Conservation (phyloP, 37 sponge, comb jelly and placozoan genomes). For the Chondrosia reniformis region DNA sequence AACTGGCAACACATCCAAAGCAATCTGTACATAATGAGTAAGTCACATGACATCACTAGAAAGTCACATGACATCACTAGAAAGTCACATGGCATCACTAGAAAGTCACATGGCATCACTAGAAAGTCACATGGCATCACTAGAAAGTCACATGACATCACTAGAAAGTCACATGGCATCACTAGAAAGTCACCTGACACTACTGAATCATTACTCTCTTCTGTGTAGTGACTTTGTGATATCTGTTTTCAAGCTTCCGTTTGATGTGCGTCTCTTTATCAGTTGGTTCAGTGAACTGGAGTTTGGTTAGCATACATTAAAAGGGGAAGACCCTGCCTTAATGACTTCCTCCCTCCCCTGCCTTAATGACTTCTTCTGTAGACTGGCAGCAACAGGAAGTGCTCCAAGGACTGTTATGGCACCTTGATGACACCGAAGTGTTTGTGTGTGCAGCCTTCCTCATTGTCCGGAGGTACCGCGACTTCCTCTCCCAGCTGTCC, state of each 20-base stretch:
- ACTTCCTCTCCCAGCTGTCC: not conserved
- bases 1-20: not conserved
- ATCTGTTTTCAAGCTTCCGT: not conserved
- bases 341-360: not conserved
- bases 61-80: too few species aligned
- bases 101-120: too few species aligned
- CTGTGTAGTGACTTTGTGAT: too few species aligned
- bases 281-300: conserved; percentile 54
- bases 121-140: too few species aligned
- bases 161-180: too few species aligned
- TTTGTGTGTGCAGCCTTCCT: not conserved
- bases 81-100: too few species aligned
- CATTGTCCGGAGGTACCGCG: not conserved
- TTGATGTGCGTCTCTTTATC: conserved; percentile 32
- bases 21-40: not conserved
- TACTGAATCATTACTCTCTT: not conserved
- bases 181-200: too few species aligned
- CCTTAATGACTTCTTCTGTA: not conserved
- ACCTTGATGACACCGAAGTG: conserved; percentile 21
- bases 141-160: too few species aligned
- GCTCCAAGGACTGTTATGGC: conserved; percentile 48
- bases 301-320: conserved; percentile 25
- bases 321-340: not conserved
- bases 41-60: too few species aligned
- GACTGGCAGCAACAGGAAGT: conserved; percentile 73